A percentile compares a stretch with the other conserved stretches of the same genome.
These are phyloP conservation scores for Coleophora deauratella DNA, from an alignment of 2,888 invertebrate genomes.

Conservation along the genomic window DNA sequence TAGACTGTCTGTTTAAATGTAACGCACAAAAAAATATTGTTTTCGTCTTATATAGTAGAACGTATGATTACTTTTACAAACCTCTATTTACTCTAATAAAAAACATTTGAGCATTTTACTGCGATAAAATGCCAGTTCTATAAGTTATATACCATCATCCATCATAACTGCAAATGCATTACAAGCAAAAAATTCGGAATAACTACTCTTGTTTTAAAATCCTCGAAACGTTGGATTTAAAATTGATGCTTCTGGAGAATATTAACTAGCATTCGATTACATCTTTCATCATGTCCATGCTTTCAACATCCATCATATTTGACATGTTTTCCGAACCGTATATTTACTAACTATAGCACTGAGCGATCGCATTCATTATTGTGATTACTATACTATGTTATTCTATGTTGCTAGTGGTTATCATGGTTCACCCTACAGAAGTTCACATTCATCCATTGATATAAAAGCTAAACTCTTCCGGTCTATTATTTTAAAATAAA, in stretches of 20 bases:
- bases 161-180: no score
- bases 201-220: conserved; percentile 2
- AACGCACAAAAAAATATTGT: no score
- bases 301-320: conserved; percentile 64
- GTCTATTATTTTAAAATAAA: conserved; percentile 21
- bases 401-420: no score
- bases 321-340: conserved; percentile 65
- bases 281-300: conserved; percentile 56
- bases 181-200: no score
- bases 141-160: no score
- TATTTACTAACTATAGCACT: conserved; percentile 60
- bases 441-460: conserved; percentile 8
- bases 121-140: no score
- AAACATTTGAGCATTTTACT: no score
- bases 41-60: no score
- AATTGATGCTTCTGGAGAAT: conserved; percentile 19
- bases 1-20: no score
- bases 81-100: no score
- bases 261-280: conserved; percentile 41
- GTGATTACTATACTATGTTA: conserved; percentile 35
- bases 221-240: conserved; percentile 5
- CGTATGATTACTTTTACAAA: no score
- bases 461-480: neutral
- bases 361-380: conserved; percentile 60
- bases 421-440: conserved; percentile 12